Evolutionary conservation across 1,140 invertebrate genomes (phyloP), one percentile per base, ranked within the genome.

Genomic region (Aphelinus atriplicis): DNA sequence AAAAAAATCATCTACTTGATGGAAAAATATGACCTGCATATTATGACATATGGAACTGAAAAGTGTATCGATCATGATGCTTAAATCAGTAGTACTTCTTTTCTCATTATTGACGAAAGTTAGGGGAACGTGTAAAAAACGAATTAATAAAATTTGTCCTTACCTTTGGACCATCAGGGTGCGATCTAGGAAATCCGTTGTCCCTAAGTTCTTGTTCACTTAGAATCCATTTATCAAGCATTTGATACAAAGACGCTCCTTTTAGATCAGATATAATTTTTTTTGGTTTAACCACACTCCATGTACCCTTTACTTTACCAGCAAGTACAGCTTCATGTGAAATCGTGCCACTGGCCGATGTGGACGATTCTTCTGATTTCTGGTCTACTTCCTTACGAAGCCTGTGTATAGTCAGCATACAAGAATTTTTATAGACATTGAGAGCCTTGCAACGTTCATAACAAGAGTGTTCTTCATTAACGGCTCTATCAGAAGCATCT

Each of bases 341-440:
- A 6, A 93, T 81, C 71, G 80, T 88, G 69, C 75, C 88, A 71
- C 73, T 83, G 64, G 74, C 84, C 9, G 78, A 78, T 9, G 56
- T 26, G 3, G 74, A 51, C 4, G 84, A 83, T 46, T 87, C 84
- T 6, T 85, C 84, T 68, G 85, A 86, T 81, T 88, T 89, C 77
- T 90, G 86, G 60, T 88, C 87, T 2, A 91, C 80, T 85, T 94
- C 93, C 83, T 94, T 94, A 70, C 91, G 88, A 65, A 94, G 81
- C 81, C 94, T 90, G 81, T 94, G 94, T 43, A 96, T 91, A 48
- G 94, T 89, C 78, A 96, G 90, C 84, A 95, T 92, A 73, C 93
- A 93, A 42, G 95, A 93, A 86, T 94, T 96, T 84, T 96, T 92
- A 86, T 97, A 97, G 56, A 96, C 94, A 71, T 90, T 89, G 46